Conservation (phyloP, 2,888 invertebrate species). For the Drosophila bunnanda region DNA sequence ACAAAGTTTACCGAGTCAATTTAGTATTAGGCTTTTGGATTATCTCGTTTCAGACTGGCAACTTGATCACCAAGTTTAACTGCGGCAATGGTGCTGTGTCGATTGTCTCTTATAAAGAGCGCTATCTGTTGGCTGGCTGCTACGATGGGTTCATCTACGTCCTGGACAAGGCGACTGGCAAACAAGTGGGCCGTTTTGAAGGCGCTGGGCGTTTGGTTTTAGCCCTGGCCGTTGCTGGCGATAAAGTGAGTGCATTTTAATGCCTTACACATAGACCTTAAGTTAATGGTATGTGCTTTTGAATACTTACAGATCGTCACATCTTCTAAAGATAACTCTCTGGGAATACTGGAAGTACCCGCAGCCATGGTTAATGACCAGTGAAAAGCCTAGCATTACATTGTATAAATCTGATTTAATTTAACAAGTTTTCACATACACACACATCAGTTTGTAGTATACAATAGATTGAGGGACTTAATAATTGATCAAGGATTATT, state of each 20-base stretch:
- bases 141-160: constrained; percentile 92
- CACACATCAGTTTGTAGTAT: constrained; percentile 26
- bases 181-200: constrained; percentile 87
- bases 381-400: background rate
- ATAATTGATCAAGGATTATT: constrained; percentile 8
- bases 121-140: constrained; percentile 89
- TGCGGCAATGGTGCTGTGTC: constrained; percentile 91
- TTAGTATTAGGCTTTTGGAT: accelerated
- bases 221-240: constrained; percentile 88
- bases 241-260: constrained; percentile 85
- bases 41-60: constrained; percentile 87
- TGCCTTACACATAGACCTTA: too few species aligned
- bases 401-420: constrained; percentile 21
- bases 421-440: constrained; percentile 25
- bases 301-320: constrained; percentile 86
- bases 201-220: constrained; percentile 90
- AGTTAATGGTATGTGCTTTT: background rate
- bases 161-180: constrained; percentile 85
- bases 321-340: constrained; percentile 88
- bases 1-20: background rate
- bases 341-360: constrained; percentile 89
- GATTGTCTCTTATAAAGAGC: constrained; percentile 87
- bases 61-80: constrained; percentile 86
- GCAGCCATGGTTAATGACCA: constrained; percentile 41
- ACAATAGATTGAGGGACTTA: background rate